phyloP scores from a whole-genome alignment of 2,113 vertebrate species.

The Neodon shergylaensis region DNA sequence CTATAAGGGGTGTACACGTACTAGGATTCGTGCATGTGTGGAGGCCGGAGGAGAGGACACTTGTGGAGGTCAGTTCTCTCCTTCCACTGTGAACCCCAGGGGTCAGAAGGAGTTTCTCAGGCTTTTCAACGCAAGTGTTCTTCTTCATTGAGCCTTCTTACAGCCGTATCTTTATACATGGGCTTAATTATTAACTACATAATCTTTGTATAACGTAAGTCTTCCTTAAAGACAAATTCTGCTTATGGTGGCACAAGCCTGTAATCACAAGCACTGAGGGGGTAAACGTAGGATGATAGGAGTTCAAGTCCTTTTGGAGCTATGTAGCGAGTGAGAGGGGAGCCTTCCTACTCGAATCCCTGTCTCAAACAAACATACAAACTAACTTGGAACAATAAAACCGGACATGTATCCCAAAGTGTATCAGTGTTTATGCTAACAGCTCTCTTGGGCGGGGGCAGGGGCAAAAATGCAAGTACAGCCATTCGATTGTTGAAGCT shows the following conservation, averaged over 20 bases:
- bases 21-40: not conserved
- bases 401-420: conserved; percentile 18
- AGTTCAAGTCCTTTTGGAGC: not conserved
- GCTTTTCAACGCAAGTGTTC: not conserved
- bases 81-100: not conserved
- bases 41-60: not conserved
- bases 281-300: not conserved
- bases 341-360: not conserved
- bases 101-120: no score
- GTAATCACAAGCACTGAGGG: not conserved
- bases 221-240: conserved; percentile 47
- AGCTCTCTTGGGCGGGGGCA: not conserved
- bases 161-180: not conserved
- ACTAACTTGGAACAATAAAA: conserved; percentile 2
- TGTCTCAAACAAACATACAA: not conserved
- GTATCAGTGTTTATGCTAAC: not conserved
- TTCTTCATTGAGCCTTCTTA: not conserved
- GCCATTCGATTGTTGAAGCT: not conserved
- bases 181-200: not conserved
- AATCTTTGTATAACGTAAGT: not conserved
- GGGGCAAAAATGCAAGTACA: not conserved
- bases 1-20: not conserved
- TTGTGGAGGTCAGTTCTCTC: not conserved
- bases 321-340: not conserved
- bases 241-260: no score